Base-by-base conservation (phyloP, 2,888 invertebrate species). In the Molanna angustata region DNA sequence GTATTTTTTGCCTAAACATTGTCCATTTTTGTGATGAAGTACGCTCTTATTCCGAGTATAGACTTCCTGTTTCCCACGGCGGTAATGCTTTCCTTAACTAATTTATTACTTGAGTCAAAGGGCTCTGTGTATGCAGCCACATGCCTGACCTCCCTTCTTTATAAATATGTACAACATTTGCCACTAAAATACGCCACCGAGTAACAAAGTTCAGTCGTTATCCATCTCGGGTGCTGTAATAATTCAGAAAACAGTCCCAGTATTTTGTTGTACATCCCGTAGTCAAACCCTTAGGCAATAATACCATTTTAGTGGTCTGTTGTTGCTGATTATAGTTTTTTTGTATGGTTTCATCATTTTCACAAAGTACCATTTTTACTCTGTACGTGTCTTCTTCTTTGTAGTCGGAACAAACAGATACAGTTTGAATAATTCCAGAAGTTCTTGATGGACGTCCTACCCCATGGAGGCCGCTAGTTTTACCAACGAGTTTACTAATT, bases 1-100 rank as follows among this genome's bases (percentile, higher is more conserved):
- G 27, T 27, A 11, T 27, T 27, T 27, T 27, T 11, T 27, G 27
- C 6, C 27, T 7, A 11, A 27, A 27, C 27, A 27, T 7, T 11
- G 27, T 27, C 27, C 27, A 27, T 27, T 27, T 22, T 47, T 20
- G 47, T 22, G 16, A 47, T 47, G 35, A 17, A 47, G 35, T 27
- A 27, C 27, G 27, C 27, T 7, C 27, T 47, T 47, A 47, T 47
- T 47, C 20, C 22, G 20, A 20, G 37, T 47, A 47, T 16, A 37
- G 19, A 37, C 47, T 47, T 20, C 13, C 31, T 40, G 21, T 35
- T 35, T 35, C 37, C 41, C 22, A 42, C 31, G 13, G 44, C 50
- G 37, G 45, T 51, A 51, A 51, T 51, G 51, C 41, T 44, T 40
- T 32, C 37, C 51, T 44, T 51, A 22, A 39, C 37, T 51, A 51